These are phyloP conservation scores for Excalfactoria chinensis DNA, from an alignment of 2,113 vertebrate species.

Conservation along the genomic window DNA sequence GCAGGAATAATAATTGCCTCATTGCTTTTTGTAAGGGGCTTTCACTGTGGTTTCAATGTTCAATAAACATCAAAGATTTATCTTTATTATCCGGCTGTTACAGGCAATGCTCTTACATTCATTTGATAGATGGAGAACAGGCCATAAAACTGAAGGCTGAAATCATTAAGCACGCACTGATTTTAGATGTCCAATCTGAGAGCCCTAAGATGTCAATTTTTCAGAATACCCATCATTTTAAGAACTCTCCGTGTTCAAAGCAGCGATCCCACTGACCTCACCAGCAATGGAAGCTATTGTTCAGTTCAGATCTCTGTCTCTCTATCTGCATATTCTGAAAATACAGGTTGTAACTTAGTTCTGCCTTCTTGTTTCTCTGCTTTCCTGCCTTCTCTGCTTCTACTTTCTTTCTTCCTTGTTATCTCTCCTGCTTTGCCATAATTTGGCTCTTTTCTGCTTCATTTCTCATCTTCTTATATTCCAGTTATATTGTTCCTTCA, in stretches of 20 bases:
- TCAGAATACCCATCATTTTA: conserved; percentile 6
- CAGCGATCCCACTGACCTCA: not conserved
- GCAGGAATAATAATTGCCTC: conserved; percentile 55
- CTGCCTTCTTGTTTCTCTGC: not conserved
- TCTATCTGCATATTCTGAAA: not conserved
- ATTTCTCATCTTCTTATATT: not conserved
- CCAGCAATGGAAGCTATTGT: not conserved
- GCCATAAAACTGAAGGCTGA: conserved; percentile 62
- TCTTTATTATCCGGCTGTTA: conserved; percentile 50
- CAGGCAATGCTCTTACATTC: conserved; percentile 55
- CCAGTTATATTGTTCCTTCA: not conserved
- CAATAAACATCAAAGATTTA: conserved; percentile 69
- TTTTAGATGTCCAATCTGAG: conserved; percentile 37
- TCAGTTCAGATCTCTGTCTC: not conserved
- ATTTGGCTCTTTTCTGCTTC: not conserved
- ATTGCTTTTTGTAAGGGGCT: conserved; percentile 48
- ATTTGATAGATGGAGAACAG: conserved; percentile 34
- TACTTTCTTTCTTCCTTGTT: not conserved
- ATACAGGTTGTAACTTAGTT: not conserved
- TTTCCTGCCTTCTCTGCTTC: not conserved
- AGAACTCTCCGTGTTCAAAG: not conserved
- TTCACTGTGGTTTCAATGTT: conserved; percentile 55
- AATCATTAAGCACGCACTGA: conserved; percentile 45
- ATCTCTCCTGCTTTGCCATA: not conserved
- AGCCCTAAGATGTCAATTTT: conserved; percentile 10